A percentile compares a stretch with the other conserved stretches of the same genome.
Evolutionary conservation across 2,797 vertebrate genomes (phyloP).

Genomic region (Tenualosa ilisha): DNA sequence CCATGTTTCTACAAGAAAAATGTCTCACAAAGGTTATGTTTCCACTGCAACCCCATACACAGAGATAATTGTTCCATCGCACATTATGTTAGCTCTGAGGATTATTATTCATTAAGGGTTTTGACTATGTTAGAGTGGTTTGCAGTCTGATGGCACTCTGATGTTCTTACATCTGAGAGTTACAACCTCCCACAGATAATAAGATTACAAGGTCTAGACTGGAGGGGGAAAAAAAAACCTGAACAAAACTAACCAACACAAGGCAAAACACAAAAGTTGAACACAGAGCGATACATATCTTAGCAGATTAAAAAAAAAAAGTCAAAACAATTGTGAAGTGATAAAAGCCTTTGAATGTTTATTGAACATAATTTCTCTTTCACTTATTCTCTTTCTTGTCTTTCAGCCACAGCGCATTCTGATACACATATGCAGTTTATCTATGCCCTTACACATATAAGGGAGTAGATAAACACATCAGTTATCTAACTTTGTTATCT

Average conservation of each 20-base stretch:
- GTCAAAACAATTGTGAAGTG: background rate
- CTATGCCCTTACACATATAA: too few species aligned
- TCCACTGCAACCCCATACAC: background rate
- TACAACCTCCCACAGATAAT: background rate
- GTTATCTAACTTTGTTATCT: background rate
- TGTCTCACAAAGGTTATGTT: background rate
- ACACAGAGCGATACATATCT: background rate
- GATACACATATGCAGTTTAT: too few species aligned
- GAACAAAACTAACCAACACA: background rate
- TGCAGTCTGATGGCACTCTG: background rate
- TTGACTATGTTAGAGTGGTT: background rate
- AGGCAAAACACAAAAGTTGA: background rate
- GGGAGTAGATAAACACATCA: background rate
- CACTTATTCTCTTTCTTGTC: background rate
- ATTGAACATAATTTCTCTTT: background rate
- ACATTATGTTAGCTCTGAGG: background rate
- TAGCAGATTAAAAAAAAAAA: background rate
- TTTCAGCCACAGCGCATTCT: background rate
- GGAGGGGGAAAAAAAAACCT: background rate
- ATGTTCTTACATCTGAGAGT: background rate
- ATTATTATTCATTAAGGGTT: background rate
- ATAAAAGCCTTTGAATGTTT: background rate
- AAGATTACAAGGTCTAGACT: background rate
- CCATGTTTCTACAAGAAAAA: background rate
- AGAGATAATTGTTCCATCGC: background rate